Conservation (phyloP, 2,113 vertebrate genomes). For the Corapipo altera region DNA sequence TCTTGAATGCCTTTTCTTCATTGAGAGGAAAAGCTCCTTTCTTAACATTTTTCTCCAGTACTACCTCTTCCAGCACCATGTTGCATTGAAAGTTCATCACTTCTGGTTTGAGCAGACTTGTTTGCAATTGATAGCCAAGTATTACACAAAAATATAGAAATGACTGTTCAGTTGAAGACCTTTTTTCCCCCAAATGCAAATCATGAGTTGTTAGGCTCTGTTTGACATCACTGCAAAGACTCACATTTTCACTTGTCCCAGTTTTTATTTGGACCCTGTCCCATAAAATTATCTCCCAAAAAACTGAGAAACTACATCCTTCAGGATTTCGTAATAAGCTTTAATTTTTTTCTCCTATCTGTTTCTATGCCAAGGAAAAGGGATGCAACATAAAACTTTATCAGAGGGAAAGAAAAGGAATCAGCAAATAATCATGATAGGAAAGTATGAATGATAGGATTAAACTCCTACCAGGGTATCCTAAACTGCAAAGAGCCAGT, state of each 20-base stretch:
- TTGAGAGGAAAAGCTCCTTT: not conserved
- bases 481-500: not conserved
- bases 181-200: not conserved
- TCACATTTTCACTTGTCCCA: not conserved
- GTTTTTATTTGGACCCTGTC: not conserved
- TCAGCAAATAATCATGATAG: not conserved
- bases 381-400: not conserved
- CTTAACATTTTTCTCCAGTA: not conserved
- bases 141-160: not conserved
- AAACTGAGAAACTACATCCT: not conserved
- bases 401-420: not conserved
- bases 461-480: not conserved
- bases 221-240: not conserved
- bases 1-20: not conserved
- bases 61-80: not conserved
- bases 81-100: not conserved
- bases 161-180: not conserved
- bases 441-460: not conserved
- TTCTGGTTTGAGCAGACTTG: not conserved
- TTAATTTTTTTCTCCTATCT: not conserved
- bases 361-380: not conserved
- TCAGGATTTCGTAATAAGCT: not conserved
- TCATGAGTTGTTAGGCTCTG: not conserved
- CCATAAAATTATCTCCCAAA: not conserved
- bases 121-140: not conserved